Conservation (phyloP, 2,113 vertebrate genomes). For the Donacobius atricapilla region DNA sequence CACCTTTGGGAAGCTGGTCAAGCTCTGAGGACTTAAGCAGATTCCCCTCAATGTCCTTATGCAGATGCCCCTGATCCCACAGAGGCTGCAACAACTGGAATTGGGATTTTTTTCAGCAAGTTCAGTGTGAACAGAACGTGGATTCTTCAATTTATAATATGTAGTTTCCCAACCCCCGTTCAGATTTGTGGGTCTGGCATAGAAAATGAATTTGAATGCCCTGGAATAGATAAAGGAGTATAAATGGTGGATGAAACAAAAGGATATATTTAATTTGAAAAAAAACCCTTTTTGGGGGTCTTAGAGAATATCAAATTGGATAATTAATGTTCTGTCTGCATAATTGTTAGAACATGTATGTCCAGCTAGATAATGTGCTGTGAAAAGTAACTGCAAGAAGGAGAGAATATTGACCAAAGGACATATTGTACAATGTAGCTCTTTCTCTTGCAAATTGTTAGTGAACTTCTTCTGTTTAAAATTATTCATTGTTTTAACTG, state of each 20-base stretch:
- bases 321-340: background rate
- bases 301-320: background rate
- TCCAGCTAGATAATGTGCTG: background rate
- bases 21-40: background rate
- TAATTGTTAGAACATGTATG: background rate
- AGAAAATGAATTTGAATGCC: background rate
- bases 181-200: background rate
- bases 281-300: rapidly evolving
- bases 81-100: background rate
- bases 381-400: background rate
- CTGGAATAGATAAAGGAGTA: background rate
- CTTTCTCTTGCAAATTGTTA: background rate
- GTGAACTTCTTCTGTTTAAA: background rate
- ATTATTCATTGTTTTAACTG: constrained; percentile 3
- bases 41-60: background rate
- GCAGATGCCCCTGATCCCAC: background rate
- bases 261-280: background rate
- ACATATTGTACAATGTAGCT: background rate
- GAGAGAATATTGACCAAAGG: background rate
- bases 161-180: rapidly evolving
- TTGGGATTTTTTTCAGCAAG: background rate
- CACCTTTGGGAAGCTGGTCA: background rate
- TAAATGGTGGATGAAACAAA: background rate
- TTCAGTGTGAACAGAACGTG: background rate
- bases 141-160: background rate